A percentile compares a stretch with the other conserved stretches of the same genome.
These are phyloP conservation scores for Lasioglossum zephyrum DNA, from an alignment of 2,888 invertebrate genomes.

Conservation along the genomic window DNA sequence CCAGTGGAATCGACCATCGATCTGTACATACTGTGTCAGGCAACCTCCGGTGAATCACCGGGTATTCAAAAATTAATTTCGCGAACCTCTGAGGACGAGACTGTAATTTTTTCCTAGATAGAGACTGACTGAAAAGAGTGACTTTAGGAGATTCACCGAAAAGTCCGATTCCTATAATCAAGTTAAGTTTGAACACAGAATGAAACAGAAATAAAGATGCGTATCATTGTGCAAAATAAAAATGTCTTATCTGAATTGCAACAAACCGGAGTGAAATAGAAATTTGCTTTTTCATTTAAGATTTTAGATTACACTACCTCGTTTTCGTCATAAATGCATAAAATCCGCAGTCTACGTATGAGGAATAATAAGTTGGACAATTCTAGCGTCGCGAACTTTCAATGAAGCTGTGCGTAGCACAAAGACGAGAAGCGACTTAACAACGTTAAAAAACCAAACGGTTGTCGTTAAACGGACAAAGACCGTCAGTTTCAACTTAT, in stretches of 20 bases:
- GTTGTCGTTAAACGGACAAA: background rate
- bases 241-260: too few species aligned
- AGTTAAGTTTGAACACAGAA: too few species aligned
- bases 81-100: background rate
- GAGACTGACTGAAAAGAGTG: background rate
- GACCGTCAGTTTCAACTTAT: background rate
- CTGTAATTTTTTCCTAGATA: background rate
- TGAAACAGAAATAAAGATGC: too few species aligned
- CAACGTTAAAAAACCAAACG: background rate
- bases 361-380: background rate
- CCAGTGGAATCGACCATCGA: background rate
- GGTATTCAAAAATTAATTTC: background rate
- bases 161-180: too few species aligned
- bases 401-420: background rate
- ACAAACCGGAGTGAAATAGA: too few species aligned
- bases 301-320: too few species aligned
- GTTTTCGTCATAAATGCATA: too few species aligned
- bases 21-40: background rate
- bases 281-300: too few species aligned
- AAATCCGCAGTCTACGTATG: too few species aligned
- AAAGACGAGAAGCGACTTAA: background rate
- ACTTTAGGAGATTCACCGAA: too few species aligned
- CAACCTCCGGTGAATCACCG: background rate
- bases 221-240: too few species aligned
- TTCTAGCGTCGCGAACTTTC: background rate